Evolutionary conservation across 2,888 invertebrate genomes (phyloP).

Genomic region (Norana najaformis): DNA sequence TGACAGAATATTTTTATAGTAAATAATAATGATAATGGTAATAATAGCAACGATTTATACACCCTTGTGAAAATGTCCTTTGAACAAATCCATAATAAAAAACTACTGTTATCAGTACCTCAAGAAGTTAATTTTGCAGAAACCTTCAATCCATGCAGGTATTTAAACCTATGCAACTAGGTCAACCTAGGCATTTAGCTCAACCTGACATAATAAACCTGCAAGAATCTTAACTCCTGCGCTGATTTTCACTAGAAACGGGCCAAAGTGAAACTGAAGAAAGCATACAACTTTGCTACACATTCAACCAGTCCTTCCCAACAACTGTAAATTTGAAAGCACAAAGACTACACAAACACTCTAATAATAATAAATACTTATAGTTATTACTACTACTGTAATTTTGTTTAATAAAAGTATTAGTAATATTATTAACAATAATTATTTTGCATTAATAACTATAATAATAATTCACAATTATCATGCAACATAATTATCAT

Average conservation of each 20-base stretch:
- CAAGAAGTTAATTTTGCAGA: neutral
- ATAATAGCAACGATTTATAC: neutral
- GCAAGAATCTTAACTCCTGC: neutral
- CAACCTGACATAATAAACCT: neutral
- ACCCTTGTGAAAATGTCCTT: slow-evolving; percentile 3
- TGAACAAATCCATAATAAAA: neutral
- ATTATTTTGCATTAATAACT: neutral
- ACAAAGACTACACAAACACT: neutral
- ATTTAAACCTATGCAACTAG: neutral
- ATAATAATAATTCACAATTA: slow-evolving; percentile 13
- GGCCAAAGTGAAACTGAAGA: neutral
- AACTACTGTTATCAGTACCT: neutral
- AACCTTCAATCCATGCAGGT: neutral
- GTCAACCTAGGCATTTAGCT: neutral
- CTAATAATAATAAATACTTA: neutral
- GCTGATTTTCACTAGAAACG: neutral
- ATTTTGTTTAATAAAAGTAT: neutral
- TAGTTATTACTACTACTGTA: neutral
- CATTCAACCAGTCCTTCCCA: neutral
- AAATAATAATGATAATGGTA: neutral
- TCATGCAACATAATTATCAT: slow-evolving; percentile 6
- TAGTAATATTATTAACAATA: neutral
- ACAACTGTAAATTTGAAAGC: neutral
- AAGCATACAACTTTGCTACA: neutral
- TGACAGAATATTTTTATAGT: neutral